phyloP scores from a whole-genome alignment of 2,113 vertebrate species.

The Siniperca chuatsi region DNA sequence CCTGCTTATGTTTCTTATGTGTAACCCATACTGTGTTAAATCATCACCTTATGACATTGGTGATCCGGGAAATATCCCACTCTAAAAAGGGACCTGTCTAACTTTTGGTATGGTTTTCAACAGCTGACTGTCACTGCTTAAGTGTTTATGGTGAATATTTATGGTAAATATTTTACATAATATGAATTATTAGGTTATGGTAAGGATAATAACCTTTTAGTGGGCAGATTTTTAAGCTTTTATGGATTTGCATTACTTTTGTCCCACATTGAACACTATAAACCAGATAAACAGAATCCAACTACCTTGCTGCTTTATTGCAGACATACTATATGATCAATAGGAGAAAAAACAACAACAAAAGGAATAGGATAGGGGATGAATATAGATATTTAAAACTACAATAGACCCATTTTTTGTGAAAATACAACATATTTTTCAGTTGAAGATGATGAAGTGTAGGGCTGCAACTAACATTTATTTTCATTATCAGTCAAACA shows the following conservation, averaged over 20 bases:
- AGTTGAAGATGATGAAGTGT: neutral
- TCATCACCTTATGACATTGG: slow-evolving; percentile 47
- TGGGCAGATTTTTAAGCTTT: neutral
- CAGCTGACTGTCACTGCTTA: slow-evolving; percentile 44
- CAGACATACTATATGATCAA: neutral
- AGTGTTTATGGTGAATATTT: slow-evolving; percentile 58
- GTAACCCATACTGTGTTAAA: slow-evolving; percentile 60
- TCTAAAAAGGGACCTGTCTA: slow-evolving; percentile 57
- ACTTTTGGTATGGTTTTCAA: slow-evolving; percentile 29
- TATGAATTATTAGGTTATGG: neutral
- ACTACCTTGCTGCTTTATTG: neutral
- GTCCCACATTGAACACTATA: neutral
- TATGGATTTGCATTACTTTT: slow-evolving; percentile 17
- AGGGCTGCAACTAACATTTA: neutral
- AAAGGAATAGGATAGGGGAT: neutral
- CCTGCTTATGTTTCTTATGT: slow-evolving; percentile 41
- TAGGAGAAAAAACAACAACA: neutral
- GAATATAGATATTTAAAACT: neutral
- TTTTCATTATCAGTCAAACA: neutral
- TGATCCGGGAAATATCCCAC: neutral
- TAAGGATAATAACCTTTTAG: slow-evolving; percentile 12
- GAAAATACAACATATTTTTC: neutral
- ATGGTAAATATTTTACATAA: slow-evolving; percentile 2
- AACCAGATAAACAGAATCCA: neutral
- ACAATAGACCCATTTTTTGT: neutral